Evolutionary conservation across 2,113 vertebrate species (phyloP).

Genomic region (Trochalopteron elliotii): DNA sequence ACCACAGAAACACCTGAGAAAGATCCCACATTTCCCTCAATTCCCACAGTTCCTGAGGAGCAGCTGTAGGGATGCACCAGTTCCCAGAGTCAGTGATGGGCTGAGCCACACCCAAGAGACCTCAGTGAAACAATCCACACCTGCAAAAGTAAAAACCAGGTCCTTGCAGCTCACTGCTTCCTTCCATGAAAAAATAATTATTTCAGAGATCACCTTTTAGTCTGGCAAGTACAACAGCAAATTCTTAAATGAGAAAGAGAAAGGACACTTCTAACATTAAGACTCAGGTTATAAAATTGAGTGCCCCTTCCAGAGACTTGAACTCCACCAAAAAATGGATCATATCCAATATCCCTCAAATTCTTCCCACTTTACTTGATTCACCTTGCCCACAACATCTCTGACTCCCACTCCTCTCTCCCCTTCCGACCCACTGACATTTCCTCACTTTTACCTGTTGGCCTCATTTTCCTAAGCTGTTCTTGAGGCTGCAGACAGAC

Average conservation of each 20-base stretch:
- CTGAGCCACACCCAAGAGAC: neutral
- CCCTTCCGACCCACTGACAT: neutral
- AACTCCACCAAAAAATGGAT: neutral
- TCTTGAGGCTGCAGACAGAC: neutral
- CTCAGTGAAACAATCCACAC: neutral
- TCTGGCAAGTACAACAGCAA: neutral
- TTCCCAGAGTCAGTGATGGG: neutral
- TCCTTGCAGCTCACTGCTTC: neutral
- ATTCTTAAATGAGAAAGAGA: neutral
- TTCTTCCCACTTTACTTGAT: neutral
- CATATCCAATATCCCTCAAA: neutral
- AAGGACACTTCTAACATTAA: neutral
- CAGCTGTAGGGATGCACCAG: neutral
- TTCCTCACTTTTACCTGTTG: neutral
- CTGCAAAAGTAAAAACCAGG: neutral
- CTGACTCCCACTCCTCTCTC: neutral
- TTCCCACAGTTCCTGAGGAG: neutral
- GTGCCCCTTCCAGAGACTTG: neutral
- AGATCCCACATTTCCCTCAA: neutral
- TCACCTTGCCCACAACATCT: neutral
- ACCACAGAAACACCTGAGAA: neutral
- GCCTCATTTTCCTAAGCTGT: neutral
- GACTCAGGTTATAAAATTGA: neutral
- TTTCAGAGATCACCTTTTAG: neutral
- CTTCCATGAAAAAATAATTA: neutral